Evolutionary conservation across 2,113 vertebrate genomes (phyloP), one percentile per base, ranked within the genome.

Genomic region (Neogale vison): DNA sequence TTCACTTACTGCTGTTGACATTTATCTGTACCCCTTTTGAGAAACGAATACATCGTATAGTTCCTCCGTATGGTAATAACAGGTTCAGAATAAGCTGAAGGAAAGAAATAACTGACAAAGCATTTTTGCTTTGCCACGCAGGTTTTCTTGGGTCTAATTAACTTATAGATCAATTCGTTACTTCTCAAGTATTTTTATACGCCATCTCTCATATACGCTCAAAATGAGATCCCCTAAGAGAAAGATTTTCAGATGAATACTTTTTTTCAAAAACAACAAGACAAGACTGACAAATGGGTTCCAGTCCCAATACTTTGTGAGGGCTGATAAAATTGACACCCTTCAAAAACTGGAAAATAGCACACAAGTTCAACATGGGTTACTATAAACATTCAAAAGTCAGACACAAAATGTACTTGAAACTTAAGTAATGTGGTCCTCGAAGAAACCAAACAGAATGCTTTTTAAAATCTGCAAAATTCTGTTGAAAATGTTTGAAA

Each of bases 111-210:
- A 82, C 79, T 36, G 47, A 92, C 79, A 59, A 47, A 52, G 88
- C 63, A 85, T 85, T 80, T 97, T 45, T 89, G 76, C 93, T 86
- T 42, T 47, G 47, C 89, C 55, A 85, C 2, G 10, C 0, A 21
- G 34, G 69, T 92, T 92, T 85, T 88, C 80, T 50, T 90, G 67
- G 85, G 82, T 90, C 90, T 95, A 96, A 96, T 92, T 96, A 95
- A 86, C 55, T 96, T 90, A 90, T 26, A 80, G 57, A 96, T 91
- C 52, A 90, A 94, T 26, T 76, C 47, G 55, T 79, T 89, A 61
- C 95, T 91, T 59, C 69, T 80, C 83, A 65, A 82, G 74, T n/a
- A 85, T 52, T 86, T 52, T 89, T 89, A 93, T 89, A 94, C 47
- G 57, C 50, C 39, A 45, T 42, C 67, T 95, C 71, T 87, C 63